Base-by-base conservation (phyloP, 1,140 invertebrate species). In the Cotesia vestalis region DNA sequence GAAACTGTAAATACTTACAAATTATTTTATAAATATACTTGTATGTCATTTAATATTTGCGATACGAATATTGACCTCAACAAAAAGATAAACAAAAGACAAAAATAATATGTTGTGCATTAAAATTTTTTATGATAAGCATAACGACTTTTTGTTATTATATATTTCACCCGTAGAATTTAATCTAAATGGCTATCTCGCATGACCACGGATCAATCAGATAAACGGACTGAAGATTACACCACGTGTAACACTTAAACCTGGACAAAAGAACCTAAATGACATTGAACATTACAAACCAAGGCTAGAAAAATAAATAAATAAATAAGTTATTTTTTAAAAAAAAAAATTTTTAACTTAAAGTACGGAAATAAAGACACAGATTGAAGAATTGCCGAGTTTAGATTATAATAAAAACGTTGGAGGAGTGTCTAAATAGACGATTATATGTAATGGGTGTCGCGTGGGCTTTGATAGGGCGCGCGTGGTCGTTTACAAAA, bases 401-500 rank as follows among this genome's bases (percentile, higher is more conserved):
- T 35, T 55, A 27, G 17, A 71, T 71, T 11, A 62, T 27, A 62
- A 5, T 55, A 17, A 4, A 14, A 52, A 35, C 51, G 60, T 62
- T 38, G 60, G 53, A 67, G 52, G 63, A 72, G 61, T 62, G 60
- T 71, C 63, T 46, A 60, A 66, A 69, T 60, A 66, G 62, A 12
- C 57, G 40, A 64, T 74, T 69, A 68, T n/a, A 17, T 27, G 12
- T 79, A 81, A 81, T 81, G 70, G 78, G 78, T 79, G 78, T 77
- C 79, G 80, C 77, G 80, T 81, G 80, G 80, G 80, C 76, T 40
- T 27, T 73, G 76, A 76, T 77, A 79, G 76, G 77, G 79, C 77
- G 76, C 78, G 79, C 80, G 80, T 82, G 79, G 80, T 81, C 74
- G 74, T 81, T 67, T 75, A 78, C 73, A 77, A 77, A 79, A 81